Base-by-base conservation (phyloP, 2,797 vertebrate species). In the Iguana delicatissima region DNA sequence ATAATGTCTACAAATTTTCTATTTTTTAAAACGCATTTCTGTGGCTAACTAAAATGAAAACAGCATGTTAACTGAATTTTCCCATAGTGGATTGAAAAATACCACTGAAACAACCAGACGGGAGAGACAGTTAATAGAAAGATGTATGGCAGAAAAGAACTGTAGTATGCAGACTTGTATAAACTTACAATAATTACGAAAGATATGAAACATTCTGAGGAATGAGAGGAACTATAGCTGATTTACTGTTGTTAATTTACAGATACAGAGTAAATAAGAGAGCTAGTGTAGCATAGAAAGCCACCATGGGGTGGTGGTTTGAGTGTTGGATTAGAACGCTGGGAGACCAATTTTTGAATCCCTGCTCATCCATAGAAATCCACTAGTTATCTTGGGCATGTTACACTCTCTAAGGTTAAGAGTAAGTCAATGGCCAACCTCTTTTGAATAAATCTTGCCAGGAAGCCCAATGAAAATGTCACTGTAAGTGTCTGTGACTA, bases 21-120 rank as follows among this genome's bases (percentile, higher is more conserved):
- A 92, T 93, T 73, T 89, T 92, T 93, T 95, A 96, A 92, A 84
- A 91, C 89, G 52, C 55, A 89, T 95, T 95, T 84, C 86, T 93
- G 81, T 90, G 93, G 92, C 89, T 94, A 93, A 94, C 92, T 92
- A 82, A 91, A 90, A 94, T 89, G 91, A 93, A 95, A 94, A 93
- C 89, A 94, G 90, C 85, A 90, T 59, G 87, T 90, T 93, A 93
- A 94, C 94, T 92, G 92, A 92, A 84, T 95, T 94, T 95, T 91
- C 59, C 12, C 42, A 29, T 89, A 89, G 38, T 84, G 85, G 86
- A 84, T 35, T 92, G 91, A 91, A 93, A 93, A 90, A 92, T 72
- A 88, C 80, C 67, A 84, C 79, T 93, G 89, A 85, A 94, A 86
- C 89, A 80, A 73, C 89, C 80, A 92, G 92, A 93, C 85, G 87